Evolutionary conservation across 2,888 invertebrate species (phyloP).

Genomic region (Drosophila limbata): DNA sequence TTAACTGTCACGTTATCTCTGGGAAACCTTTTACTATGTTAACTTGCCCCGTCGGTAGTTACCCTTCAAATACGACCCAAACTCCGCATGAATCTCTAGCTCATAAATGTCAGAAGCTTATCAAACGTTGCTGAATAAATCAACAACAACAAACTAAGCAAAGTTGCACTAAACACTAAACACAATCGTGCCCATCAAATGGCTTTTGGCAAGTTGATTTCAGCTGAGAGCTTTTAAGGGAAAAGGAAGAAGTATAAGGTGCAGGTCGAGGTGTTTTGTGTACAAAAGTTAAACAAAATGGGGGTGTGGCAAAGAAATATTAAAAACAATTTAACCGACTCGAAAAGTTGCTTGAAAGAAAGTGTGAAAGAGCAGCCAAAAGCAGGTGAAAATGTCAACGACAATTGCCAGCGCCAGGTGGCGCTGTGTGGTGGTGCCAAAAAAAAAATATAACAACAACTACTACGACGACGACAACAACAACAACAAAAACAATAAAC

Average conservation of each 20-base stretch:
- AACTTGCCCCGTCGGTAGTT: slow-evolving; percentile 17
- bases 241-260: not conserved
- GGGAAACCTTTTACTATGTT: slow-evolving; percentile 42
- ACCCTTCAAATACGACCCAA: not conserved
- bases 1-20: slow-evolving; percentile 72
- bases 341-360: slow-evolving; percentile 40
- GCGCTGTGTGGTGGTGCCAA: slow-evolving; percentile 28
- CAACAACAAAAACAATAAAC: slow-evolving; percentile 25
- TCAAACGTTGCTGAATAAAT: slow-evolving; percentile 60
- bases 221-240: slow-evolving; percentile 9
- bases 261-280: not conserved
- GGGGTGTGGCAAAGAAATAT: slow-evolving; percentile 40
- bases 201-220: slow-evolving; percentile 2
- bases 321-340: slow-evolving; percentile 58
- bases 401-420: slow-evolving; percentile 72
- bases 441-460: slow-evolving; percentile 25
- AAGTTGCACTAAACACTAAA: slow-evolving; percentile 30
- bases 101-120: slow-evolving; percentile 64
- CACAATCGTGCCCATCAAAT: slow-evolving; percentile 57
- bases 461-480: slow-evolving; percentile 13
- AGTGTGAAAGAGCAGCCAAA: slow-evolving; percentile 30
- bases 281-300: not conserved
- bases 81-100: not conserved
- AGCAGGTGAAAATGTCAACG: slow-evolving; percentile 74
- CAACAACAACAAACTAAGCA: slow-evolving; percentile 32